phyloP scores from a whole-genome alignment of 2,113 vertebrate genomes.

The Petroica traversi region DNA sequence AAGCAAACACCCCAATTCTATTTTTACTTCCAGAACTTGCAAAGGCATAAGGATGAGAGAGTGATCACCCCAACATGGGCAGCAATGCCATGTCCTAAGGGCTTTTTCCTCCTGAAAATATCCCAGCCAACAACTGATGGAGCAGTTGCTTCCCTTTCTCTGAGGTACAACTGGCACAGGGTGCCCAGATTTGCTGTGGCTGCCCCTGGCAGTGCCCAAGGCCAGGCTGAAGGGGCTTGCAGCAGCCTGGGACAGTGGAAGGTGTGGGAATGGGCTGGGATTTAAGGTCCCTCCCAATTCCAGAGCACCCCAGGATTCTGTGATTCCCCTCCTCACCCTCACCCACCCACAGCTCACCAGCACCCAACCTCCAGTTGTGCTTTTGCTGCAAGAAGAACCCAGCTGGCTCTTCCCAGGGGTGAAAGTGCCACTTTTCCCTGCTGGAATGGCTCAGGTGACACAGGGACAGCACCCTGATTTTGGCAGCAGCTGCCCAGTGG shows the following conservation, averaged over 20 bases:
- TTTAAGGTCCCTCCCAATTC: rapidly evolving
- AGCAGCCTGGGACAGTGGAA: rapidly evolving
- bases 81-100: not conserved
- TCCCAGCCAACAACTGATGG: rapidly evolving
- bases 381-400: not conserved
- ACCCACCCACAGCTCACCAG: not conserved
- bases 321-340: not conserved
- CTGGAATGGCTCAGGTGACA: not conserved
- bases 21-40: not conserved
- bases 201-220: not conserved
- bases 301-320: not conserved
- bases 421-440: not conserved
- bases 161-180: not conserved
- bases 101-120: not conserved
- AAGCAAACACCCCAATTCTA: not conserved
- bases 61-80: not conserved
- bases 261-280: too few relatives aligned
- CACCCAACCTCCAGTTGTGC: not conserved
- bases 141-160: not conserved
- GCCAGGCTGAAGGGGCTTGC: not conserved
- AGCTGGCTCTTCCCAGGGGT: not conserved
- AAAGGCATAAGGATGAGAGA: not conserved
- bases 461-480: rapidly evolving
- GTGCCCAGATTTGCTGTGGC: not conserved
- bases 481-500: not conserved